Evolutionary conservation across 2,113 vertebrate species (phyloP), one percentile per base, ranked within the genome.

Genomic region (Neodontobutis hainanensis): DNA sequence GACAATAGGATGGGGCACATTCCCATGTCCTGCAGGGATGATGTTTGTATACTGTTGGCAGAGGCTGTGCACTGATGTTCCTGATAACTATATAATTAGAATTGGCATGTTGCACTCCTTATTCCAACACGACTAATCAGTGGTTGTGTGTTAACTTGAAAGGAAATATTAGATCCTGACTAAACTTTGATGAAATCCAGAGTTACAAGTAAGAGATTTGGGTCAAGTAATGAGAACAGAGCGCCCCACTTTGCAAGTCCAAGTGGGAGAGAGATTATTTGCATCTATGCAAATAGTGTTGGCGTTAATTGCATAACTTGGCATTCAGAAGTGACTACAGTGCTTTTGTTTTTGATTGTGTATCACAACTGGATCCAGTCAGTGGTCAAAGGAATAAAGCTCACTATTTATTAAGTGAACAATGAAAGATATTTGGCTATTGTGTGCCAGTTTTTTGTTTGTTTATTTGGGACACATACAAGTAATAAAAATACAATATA

Each of bases 211-310:
- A 66, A 78, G 78, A 90, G 89, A 93, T 92, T 90, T 91, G 88
- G 90, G 92, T 91, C 92, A 92, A 72, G 86, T 91, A 92, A 92
- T 92, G 91, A 92, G 89, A 92, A 92, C 90, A 91, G 88, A 83
- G 86, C 66, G 85, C 84, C 87, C 89, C 92, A 90, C 87, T 89
- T 90, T 89, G 83, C 88, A 82, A 84, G 87, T 88, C 89, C 88
- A 88, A 83, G 74, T 71, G 90, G 83, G 90, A 91, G 84, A 76
- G 58, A 59, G 75, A 59, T 35, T 51, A 92, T 92, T 91, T 91
- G 87, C 91, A 92, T 92, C 88, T 87, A 92, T 93, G 90, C 89
- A 92, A 92, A 92, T 89, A 53, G 60, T 58, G 64, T 65, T 72
- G 68, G 69, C 87, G 62, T 83, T 91, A 88, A 91, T 91, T 90